A percentile compares a stretch with the other conserved stretches of the same genome.
Conservation (phyloP, 2,797 vertebrate genomes). For the Takifugu ocellatus region DNA sequence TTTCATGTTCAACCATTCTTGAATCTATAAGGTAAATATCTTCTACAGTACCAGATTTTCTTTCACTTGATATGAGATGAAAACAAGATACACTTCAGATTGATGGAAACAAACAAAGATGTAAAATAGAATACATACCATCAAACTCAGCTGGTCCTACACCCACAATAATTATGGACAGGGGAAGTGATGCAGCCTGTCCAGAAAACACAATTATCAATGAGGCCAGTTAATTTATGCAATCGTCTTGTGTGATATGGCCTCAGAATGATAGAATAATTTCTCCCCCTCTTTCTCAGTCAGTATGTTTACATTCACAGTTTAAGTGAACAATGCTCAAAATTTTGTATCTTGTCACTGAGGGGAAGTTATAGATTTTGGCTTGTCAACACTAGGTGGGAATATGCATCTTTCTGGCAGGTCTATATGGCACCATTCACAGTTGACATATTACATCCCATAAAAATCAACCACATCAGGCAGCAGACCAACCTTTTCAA, state of each 20-base stretch:
- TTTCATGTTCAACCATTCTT: not conserved
- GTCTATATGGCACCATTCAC: too few relatives aligned
- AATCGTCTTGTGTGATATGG: not conserved
- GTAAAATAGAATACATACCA: slow-evolving; percentile 74
- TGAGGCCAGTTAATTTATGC: not conserved
- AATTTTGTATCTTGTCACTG: too few relatives aligned
- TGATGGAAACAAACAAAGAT: not conserved
- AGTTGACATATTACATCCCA: too few relatives aligned
- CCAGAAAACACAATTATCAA: slow-evolving; percentile 4
- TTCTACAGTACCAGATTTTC: too few relatives aligned
- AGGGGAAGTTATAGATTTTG: too few relatives aligned
- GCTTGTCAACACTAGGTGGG: too few relatives aligned
- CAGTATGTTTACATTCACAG: too few relatives aligned
- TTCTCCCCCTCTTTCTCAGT: too few relatives aligned
- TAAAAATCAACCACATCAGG: too few relatives aligned
- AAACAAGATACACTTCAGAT: not conserved
- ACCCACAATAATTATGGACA: slow-evolving; percentile 95
- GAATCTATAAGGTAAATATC: not conserved
- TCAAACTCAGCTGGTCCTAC: slow-evolving; percentile 96
- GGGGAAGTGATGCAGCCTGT: slow-evolving; percentile 87
- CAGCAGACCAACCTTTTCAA: too few relatives aligned
- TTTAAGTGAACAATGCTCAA: too few relatives aligned
- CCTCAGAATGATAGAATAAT: not conserved
- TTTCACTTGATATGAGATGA: not conserved
- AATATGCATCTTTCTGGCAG: too few relatives aligned